Evolutionary conservation across 2,113 vertebrate genomes (phyloP).

Genomic region (Synodontis membranacea): DNA sequence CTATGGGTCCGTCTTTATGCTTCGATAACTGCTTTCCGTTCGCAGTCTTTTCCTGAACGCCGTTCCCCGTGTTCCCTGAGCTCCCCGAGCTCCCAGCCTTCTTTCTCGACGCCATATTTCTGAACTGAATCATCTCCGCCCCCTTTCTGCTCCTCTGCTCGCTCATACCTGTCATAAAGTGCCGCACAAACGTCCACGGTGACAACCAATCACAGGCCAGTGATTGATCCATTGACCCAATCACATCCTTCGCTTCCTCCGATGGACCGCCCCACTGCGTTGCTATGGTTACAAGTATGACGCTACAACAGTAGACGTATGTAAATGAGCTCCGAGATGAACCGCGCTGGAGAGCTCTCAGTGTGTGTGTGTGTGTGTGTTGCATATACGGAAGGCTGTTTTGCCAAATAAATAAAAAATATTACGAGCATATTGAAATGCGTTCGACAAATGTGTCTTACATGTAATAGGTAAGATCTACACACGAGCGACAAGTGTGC

Average conservation of each 20-base stretch:
- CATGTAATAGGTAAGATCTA: not conserved
- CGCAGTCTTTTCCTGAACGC: conserved; percentile 63
- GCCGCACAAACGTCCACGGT: conserved; percentile 34
- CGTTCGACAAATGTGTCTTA: not conserved
- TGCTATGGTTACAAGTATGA: conserved; percentile 15
- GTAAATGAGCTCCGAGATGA: not conserved
- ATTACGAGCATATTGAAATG: not conserved
- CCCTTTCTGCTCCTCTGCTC: conserved; percentile 51
- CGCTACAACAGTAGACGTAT: not conserved
- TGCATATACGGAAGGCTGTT: not conserved
- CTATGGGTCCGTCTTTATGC: conserved; percentile 70
- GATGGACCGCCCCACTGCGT: not conserved
- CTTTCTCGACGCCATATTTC: conserved; percentile 75
- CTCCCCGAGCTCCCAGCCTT: too few species aligned
- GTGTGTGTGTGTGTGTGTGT: not conserved
- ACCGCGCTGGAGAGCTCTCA: not conserved
- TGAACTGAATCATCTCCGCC: conserved; percentile 57
- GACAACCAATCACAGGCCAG: conserved; percentile 54
- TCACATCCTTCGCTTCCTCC: conserved; percentile 4
- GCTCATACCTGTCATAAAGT: conserved; percentile 54
- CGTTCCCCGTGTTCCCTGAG: too few species aligned
- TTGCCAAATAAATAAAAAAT: not conserved
- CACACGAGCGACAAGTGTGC: not conserved
- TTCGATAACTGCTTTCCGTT: conserved; percentile 71
- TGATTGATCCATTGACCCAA: conserved; percentile 41